Conservation (phyloP, 2,888 invertebrate species). For the Nomada flava region DNA sequence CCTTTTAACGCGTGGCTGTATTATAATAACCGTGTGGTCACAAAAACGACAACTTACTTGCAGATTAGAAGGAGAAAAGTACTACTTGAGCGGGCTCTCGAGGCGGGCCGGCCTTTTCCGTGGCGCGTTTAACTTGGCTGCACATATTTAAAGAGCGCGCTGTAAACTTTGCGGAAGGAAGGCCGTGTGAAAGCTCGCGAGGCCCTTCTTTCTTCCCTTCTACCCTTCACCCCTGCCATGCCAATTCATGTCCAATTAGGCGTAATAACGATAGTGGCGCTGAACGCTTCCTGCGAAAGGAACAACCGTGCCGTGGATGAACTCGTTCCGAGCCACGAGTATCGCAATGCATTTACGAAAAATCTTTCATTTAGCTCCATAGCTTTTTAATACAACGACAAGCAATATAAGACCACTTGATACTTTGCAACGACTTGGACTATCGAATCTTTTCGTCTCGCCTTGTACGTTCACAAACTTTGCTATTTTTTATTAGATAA, state of each 20-base stretch:
- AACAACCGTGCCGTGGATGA: conserved; percentile 10
- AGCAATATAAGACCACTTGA: no score
- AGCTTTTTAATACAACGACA: no score
- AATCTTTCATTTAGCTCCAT: background rate
- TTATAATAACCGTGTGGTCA: conserved; percentile 47
- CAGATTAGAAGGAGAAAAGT: conserved; percentile 62
- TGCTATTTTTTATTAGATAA: no score
- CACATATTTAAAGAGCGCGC: conserved; percentile 53
- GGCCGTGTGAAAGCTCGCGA: conserved; percentile 35
- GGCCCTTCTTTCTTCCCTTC: background rate
- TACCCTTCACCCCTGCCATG: background rate
- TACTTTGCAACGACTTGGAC: no score
- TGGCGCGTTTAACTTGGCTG: conserved; percentile 29
- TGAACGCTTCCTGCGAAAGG: conserved; percentile 15
- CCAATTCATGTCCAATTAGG: conserved; percentile 51
- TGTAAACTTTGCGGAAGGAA: conserved; percentile 39
- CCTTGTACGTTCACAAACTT: no score
- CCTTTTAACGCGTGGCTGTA: background rate
- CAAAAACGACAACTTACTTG: conserved; percentile 55
- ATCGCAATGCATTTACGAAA: background rate
- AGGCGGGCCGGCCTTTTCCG: conserved; percentile 42
- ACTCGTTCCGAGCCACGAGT: background rate
- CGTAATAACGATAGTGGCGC: conserved; percentile 34
- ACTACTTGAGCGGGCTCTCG: conserved; percentile 48
- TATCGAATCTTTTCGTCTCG: no score